Evolutionary conservation across 2,113 vertebrate species (phyloP).

Genomic region (Lonchura striata): DNA sequence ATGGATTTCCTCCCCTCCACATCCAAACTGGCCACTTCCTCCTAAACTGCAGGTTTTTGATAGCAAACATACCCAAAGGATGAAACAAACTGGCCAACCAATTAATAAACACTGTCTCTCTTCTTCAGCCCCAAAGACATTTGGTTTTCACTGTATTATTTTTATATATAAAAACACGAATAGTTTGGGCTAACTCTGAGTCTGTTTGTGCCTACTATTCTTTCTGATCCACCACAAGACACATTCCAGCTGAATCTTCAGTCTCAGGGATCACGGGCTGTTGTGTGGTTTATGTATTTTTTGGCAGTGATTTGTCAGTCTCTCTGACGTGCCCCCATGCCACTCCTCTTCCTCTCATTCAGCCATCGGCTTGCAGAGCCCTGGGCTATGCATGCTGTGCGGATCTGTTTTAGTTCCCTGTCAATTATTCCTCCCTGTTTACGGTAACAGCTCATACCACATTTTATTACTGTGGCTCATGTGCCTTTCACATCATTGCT

Average conservation of each 20-base stretch:
- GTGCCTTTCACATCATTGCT: constrained; percentile 47
- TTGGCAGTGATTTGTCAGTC: neutral
- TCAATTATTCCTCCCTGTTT: constrained; percentile 60
- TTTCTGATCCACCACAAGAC: neutral
- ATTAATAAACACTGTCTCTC: neutral
- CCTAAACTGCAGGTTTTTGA: neutral
- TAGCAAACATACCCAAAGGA: neutral
- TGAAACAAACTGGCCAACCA: neutral
- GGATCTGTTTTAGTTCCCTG: constrained; percentile 53
- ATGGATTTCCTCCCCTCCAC: neutral
- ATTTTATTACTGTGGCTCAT: constrained; percentile 35
- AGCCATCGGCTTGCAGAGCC: neutral
- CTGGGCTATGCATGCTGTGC: neutral
- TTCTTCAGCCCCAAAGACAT: neutral
- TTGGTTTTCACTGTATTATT: neutral
- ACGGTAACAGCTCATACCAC: constrained; percentile 37
- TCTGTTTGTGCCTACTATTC: neutral
- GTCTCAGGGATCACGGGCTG: neutral
- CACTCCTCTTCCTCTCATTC: neutral
- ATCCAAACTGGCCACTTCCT: neutral
- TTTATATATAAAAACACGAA: neutral
- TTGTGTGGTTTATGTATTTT: neutral
- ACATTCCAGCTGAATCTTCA: neutral
- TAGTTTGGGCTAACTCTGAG: neutral
- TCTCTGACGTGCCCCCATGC: neutral